A percentile compares a stretch with the other conserved stretches of the same genome.
These are phyloP conservation scores for Microctenopoma stevenorrisi DNA, from an alignment of 2,797 vertebrate species.

Conservation along the genomic window DNA sequence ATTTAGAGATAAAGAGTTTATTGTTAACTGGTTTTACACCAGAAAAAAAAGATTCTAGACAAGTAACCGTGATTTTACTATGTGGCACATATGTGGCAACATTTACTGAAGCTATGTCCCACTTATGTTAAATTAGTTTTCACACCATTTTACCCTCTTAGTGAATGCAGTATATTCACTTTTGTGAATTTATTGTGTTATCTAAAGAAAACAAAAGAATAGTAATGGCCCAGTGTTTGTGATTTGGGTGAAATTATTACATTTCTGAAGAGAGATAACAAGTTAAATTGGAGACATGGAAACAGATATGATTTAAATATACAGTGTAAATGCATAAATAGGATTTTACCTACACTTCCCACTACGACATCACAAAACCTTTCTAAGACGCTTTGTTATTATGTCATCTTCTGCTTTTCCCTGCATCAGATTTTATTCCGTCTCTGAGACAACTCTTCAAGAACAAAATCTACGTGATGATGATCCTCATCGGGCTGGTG, in stretches of 20 bases:
- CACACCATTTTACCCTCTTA: not conserved
- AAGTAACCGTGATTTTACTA: conserved; percentile 8
- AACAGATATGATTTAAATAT: no score
- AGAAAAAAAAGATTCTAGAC: not conserved
- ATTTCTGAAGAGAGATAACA: no score
- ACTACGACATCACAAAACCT: not conserved
- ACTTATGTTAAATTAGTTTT: not conserved
- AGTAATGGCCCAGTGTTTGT: no score
- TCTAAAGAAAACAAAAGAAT: no score
- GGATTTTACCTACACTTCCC: not conserved
- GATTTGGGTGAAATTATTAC: no score
- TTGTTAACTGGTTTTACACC: conserved; percentile 37
- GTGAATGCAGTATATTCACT: not conserved
- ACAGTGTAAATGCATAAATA: not conserved
- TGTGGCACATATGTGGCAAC: not conserved
- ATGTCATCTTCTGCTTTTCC: not conserved
- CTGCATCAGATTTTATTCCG: conserved; percentile 89
- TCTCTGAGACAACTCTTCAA: conserved; percentile 89
- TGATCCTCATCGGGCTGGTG: conserved; percentile 87
- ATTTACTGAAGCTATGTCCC: not conserved
- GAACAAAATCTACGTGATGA: conserved; percentile 87
- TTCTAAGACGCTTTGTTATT: not conserved
- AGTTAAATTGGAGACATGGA: no score
- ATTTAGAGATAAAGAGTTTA: conserved; percentile 10
- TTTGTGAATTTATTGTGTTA: not conserved